These are phyloP conservation scores for Phrynocephalus guinanensis DNA, from an alignment of 2,797 vertebrate genomes.

Conservation along the genomic window DNA sequence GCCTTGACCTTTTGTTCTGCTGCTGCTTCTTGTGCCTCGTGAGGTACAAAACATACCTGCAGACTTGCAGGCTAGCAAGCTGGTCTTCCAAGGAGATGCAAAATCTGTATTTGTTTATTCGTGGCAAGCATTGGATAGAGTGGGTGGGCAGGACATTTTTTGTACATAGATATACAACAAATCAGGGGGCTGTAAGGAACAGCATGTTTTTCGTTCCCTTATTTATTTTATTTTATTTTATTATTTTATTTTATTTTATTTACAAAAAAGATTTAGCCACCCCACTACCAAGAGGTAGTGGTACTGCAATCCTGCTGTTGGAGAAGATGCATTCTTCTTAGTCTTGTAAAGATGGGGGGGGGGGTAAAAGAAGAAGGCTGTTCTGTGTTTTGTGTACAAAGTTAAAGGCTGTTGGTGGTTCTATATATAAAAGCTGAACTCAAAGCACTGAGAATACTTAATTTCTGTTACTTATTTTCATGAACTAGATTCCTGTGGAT, in stretches of 20 bases:
- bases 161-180: neutral
- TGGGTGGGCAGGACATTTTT: conserved; percentile 33
- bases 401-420: neutral
- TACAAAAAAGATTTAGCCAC: too few relatives aligned
- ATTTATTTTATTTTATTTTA: too few relatives aligned
- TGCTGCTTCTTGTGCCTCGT: conserved; percentile 69
- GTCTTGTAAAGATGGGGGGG: neutral
- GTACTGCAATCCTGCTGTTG: neutral
- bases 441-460: neutral
- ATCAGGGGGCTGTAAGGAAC: neutral
- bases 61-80: conserved; percentile 67
- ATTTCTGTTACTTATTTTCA: neutral
- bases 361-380: neutral
- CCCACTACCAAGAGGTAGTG: too few relatives aligned
- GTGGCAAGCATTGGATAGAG: conserved; percentile 58
- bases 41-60: conserved; percentile 73
- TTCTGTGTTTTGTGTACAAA: neutral
- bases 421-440: neutral
- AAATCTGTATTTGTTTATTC: conserved; percentile 53
- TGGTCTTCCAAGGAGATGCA: conserved; percentile 43
- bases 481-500: neutral
- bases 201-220: neutral
- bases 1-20: conserved; percentile 76
- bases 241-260: too few relatives aligned
- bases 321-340: neutral